Evolutionary conservation across 1,140 invertebrate genomes (phyloP).

Genomic region (Zophobas morio): DNA sequence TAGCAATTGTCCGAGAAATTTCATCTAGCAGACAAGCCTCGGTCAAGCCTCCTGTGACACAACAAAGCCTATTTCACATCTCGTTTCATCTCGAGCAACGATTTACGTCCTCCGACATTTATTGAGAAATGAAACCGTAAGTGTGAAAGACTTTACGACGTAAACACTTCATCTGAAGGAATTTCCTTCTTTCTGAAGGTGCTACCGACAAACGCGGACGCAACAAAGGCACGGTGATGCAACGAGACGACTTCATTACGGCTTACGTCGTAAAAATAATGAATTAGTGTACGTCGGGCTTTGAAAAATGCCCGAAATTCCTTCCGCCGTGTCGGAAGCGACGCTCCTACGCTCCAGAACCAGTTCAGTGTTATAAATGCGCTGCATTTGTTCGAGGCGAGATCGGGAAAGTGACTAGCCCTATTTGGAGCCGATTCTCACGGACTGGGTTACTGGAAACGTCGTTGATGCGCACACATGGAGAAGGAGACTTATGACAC

Average conservation of each 20-base stretch:
- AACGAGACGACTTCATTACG: constrained; percentile 1
- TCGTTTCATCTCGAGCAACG: neutral
- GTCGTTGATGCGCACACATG: constrained; percentile 47
- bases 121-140: neutral
- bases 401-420: constrained; percentile 44
- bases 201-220: neutral
- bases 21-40: too few relatives aligned
- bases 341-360: constrained; percentile 45
- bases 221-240: neutral
- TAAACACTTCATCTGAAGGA: constrained; percentile 7
- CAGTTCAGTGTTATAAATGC: constrained; percentile 46
- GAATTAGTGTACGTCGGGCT: neutral
- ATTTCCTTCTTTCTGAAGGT: neutral
- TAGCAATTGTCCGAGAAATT: too few relatives aligned
- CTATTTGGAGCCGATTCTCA: constrained; percentile 55
- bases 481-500: constrained; percentile 41
- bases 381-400: constrained; percentile 6
- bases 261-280: constrained; percentile 15
- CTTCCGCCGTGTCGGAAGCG: constrained; percentile 36
- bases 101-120: constrained; percentile 12
- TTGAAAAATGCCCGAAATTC: constrained; percentile 5
- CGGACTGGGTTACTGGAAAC: constrained; percentile 56
- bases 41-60: too few relatives aligned
- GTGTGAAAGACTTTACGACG: constrained; percentile 24
- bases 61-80: neutral